A percentile compares a stretch with the other conserved stretches of the same genome.
Conservation (phyloP, 2,797 vertebrate species). For the Macroramphosus scolopax region DNA sequence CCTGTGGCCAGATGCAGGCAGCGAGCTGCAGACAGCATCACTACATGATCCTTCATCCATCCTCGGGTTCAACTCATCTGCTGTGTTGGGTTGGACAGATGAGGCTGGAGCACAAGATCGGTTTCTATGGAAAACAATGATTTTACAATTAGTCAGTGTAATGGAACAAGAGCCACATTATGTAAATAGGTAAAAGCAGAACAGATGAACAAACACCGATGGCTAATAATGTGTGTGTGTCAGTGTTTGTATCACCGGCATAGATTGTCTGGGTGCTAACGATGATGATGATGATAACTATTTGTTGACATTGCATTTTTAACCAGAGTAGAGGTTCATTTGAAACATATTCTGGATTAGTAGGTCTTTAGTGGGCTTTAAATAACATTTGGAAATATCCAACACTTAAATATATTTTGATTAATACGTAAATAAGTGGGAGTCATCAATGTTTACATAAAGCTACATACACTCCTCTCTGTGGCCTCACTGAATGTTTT, state of each 20-base stretch:
- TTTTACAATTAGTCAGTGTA: too few relatives aligned
- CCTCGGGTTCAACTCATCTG: too few relatives aligned
- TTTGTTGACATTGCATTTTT: not conserved
- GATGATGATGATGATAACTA: not conserved
- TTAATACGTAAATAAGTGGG: not conserved
- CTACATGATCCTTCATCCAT: too few relatives aligned
- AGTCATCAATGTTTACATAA: constrained; percentile 11
- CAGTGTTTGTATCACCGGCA: not conserved
- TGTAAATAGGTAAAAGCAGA: not conserved
- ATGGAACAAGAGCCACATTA: not conserved
- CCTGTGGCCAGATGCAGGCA: not conserved
- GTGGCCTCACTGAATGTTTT: constrained; percentile 1
- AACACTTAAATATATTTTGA: too few relatives aligned
- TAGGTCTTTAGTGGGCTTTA: not conserved
- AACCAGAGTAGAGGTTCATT: not conserved
- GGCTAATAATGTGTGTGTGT: not conserved
- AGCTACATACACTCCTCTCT: not conserved
- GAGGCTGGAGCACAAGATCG: too few relatives aligned
- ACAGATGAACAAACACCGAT: not conserved
- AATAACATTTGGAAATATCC: not conserved
- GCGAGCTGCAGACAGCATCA: not conserved
- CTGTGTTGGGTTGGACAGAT: not conserved
- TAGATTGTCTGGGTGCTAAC: not conserved
- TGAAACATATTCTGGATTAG: not conserved
- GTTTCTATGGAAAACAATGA: not conserved